Base-by-base conservation (phyloP, 2,113 vertebrate genomes). In the Gallinago undulata region DNA sequence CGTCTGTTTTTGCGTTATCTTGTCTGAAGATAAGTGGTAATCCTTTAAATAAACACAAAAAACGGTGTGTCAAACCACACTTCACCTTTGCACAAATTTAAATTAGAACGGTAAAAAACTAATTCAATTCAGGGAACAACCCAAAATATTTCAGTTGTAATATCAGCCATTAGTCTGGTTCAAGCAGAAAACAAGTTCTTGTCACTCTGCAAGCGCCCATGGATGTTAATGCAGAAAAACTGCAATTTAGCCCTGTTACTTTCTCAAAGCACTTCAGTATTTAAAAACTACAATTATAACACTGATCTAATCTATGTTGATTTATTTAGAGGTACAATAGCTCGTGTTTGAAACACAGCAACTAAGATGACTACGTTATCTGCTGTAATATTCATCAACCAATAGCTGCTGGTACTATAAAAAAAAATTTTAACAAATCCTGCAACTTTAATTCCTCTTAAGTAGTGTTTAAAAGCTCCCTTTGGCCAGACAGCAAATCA, bases 1-100 rank as follows among this genome's bases (percentile, higher is more conserved):
- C 99, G 67, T 99, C 99, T 3, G 97, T 97, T 97, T 98, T 99
- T 5, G 98, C 98, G 50, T 99, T 99, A 96, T 99, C 99, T 96
- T 99, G 99, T 74, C 99, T 99, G 97, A 99, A 99, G 95, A 99
- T 99, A 90, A 99, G 96, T 7, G 99, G 99, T 39, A 99, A 97
- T 57, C 99, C 99, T 99, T 96, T 30, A 96, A 83, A 55, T 7
- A 64, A 94, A 79, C 10, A 84, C 23, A 89, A 55, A 94, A 48
- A 73, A n/a, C 7, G 28, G 28, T 48, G 31, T 45, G 68, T 77
- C 43, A 85, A 89, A 88, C 33, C 68, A 73, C 39, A 75, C 28
- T 55, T 60, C 62, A 53, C 21, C 9, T 90, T 35, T 51, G 21
- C 53, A 84, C 30, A 75, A 70, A 67, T 56, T 24, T 69, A 84